phyloP scores from a whole-genome alignment of 2,888 invertebrate genomes.

The Cryptocheilus praepositus region DNA sequence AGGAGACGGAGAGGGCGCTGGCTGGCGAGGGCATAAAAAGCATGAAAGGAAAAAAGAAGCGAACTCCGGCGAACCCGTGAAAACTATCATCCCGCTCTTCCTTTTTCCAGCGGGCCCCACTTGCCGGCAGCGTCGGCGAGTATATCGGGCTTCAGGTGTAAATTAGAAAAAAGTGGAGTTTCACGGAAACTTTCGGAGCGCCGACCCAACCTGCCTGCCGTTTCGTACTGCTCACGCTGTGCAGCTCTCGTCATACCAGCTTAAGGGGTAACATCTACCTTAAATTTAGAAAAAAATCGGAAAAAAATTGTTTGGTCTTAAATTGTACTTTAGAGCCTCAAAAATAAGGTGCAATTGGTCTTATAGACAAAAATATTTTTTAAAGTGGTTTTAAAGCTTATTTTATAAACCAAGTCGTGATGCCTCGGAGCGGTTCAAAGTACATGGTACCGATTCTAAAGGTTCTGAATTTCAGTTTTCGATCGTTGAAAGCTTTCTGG shows the following conservation, averaged over 20 bases:
- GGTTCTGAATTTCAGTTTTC: too few species aligned
- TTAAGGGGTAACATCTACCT: too few species aligned
- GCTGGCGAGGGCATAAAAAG: background rate
- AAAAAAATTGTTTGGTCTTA: too few species aligned
- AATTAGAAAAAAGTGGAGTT: conserved; percentile 66
- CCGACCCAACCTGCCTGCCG: background rate
- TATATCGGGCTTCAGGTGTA: conserved; percentile 61
- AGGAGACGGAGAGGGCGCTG: background rate
- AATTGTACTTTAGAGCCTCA: too few species aligned
- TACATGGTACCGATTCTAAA: too few species aligned
- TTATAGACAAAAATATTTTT: too few species aligned
- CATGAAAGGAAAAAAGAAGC: conserved; percentile 6
- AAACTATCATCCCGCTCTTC: conserved; percentile 27
- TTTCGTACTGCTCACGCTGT: background rate
- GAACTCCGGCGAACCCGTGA: conserved; percentile 11
- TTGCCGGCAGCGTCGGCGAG: conserved; percentile 33
- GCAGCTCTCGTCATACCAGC: background rate
- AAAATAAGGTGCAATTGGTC: too few species aligned
- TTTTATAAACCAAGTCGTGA: too few species aligned
- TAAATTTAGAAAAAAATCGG: too few species aligned
- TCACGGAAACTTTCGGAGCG: conserved; percentile 36
- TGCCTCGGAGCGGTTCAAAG: too few species aligned
- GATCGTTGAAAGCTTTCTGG: too few species aligned
- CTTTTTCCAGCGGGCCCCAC: conserved; percentile 31
- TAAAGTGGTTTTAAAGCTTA: too few species aligned